Conservation (phyloP, 2,113 vertebrate genomes). For the Nipponia nippon region DNA sequence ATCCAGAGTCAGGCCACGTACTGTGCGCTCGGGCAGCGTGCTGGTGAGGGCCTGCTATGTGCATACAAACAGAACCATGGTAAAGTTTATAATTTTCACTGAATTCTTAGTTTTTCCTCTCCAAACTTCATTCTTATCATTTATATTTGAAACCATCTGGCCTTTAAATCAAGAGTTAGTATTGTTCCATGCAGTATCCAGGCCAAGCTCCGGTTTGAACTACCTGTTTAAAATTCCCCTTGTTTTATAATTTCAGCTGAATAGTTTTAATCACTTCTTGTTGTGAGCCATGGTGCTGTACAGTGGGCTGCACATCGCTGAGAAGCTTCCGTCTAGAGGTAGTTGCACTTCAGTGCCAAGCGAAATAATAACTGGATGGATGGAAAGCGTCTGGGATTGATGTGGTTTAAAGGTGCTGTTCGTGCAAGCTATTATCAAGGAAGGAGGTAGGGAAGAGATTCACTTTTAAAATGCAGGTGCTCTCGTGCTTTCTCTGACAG, state of each 20-base stretch:
- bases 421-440: slow-evolving; percentile 72
- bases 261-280: slow-evolving; percentile 1
- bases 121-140: not conserved
- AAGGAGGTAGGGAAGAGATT: slow-evolving; percentile 52
- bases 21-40: not conserved
- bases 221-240: not conserved
- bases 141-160: not conserved
- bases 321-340: slow-evolving; percentile 41
- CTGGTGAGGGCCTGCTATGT: not conserved
- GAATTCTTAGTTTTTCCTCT: not conserved
- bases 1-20: not conserved
- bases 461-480: slow-evolving; percentile 73
- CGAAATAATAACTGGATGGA: slow-evolving; percentile 42
- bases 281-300: not conserved
- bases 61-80: not conserved
- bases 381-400: slow-evolving; percentile 56
- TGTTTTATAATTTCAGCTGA: slow-evolving; percentile 19
- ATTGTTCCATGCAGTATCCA: not conserved
- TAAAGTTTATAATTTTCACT: not conserved
- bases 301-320: not conserved
- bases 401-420: slow-evolving; percentile 75
- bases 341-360: slow-evolving; percentile 8
- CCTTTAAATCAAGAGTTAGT: not conserved
- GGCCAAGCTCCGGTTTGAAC: not conserved
- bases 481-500: slow-evolving; percentile 65